Conservation (phyloP, 1,140 invertebrate genomes). For the Orchestia grillus region DNA sequence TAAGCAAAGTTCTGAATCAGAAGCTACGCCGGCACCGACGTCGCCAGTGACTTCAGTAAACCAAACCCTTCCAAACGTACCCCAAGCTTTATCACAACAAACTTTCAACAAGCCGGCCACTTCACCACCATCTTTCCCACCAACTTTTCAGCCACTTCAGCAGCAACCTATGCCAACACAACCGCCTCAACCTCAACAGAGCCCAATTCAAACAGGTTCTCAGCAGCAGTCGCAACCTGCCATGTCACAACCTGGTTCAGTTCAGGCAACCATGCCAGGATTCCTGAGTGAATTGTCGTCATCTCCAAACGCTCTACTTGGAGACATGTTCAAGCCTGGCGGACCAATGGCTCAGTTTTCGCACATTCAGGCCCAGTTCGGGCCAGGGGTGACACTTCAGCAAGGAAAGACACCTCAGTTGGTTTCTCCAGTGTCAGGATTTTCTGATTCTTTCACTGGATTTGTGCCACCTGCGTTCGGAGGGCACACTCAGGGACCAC, state of each 20-base stretch:
- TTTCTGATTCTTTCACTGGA: constrained; percentile 9
- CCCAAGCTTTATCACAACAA: background rate
- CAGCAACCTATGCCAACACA: background rate
- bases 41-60: background rate
- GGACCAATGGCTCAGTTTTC: constrained; percentile 40
- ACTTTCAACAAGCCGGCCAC: background rate
- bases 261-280: background rate
- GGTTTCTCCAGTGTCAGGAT: background rate
- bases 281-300: background rate
- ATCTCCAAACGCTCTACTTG: background rate
- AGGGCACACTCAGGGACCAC: background rate
- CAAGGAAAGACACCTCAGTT: constrained; percentile 26
- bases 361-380: constrained; percentile 27
- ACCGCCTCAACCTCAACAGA: background rate
- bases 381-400: background rate
- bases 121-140: background rate
- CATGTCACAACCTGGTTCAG: background rate
- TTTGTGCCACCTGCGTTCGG: constrained; percentile 3
- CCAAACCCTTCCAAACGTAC: background rate
- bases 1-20: constrained; percentile 46
- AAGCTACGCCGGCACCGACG: background rate
- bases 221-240: background rate
- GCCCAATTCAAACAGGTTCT: background rate
- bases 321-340: constrained; percentile 32
- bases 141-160: background rate